These are phyloP conservation scores for Mustelus asterias DNA, from an alignment of 2,113 vertebrate species.

Conservation along the genomic window DNA sequence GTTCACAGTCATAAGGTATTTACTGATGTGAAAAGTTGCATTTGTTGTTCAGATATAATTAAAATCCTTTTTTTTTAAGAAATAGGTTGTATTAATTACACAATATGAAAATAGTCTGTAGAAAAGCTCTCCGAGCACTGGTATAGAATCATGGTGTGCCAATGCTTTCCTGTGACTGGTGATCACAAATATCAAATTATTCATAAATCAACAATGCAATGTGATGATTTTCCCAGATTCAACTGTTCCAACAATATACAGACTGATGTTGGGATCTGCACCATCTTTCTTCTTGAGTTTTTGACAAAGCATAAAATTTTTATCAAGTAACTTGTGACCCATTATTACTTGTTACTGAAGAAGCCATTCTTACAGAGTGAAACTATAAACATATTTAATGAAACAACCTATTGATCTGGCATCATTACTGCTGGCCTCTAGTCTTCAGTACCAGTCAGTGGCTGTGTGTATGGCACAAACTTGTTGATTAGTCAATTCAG, in stretches of 20 bases:
- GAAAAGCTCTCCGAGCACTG: neutral
- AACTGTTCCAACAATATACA: neutral
- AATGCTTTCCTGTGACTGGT: neutral
- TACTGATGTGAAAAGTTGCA: neutral
- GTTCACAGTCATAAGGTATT: neutral
- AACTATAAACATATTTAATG: neutral
- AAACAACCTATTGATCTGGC: neutral
- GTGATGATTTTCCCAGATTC: neutral
- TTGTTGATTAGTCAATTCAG: neutral
- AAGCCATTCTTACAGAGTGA: neutral
- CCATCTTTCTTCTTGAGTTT: neutral
- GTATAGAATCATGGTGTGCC: neutral
- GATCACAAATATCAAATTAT: neutral
- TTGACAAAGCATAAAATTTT: neutral
- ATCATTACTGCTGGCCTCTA: neutral
- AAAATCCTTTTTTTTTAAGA: neutral
- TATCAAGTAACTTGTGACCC: neutral
- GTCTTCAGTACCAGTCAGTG: neutral
- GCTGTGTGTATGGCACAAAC: neutral
- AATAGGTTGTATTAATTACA: neutral
- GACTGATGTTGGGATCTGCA: neutral
- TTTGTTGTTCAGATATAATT: neutral
- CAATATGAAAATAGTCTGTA: slow-evolving; percentile 1
- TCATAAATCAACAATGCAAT: neutral
- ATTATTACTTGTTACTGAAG: neutral